Conservation (phyloP, 2,888 invertebrate genomes). For the Margaritifera margaritifera region DNA sequence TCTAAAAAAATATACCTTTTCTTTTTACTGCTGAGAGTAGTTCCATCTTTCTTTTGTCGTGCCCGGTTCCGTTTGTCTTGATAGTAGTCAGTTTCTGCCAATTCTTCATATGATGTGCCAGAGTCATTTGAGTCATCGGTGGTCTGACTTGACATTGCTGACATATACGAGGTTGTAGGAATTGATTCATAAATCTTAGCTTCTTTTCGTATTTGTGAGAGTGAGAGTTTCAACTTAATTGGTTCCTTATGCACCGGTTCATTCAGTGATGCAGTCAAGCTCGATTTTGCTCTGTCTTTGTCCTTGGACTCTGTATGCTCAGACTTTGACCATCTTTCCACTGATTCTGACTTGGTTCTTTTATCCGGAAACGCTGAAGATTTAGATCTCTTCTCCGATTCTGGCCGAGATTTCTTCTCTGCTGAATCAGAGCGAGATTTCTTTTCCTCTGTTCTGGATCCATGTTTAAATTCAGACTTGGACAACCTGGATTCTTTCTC, state of each 20-base stretch:
- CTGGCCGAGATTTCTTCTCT: slow-evolving; percentile 14
- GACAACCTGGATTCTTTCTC: slow-evolving; percentile 8
- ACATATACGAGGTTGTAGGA: neutral
- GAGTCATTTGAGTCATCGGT: slow-evolving; percentile 29
- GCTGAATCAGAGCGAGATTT: slow-evolving; percentile 5
- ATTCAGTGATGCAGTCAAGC: slow-evolving; percentile 6
- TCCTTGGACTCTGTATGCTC: slow-evolving; percentile 13
- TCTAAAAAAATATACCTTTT: slow-evolving; percentile 25
- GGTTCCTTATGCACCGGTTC: slow-evolving; percentile 39
- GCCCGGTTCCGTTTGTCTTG: slow-evolving; percentile 17
- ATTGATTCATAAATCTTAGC: no score
- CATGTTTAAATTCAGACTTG: slow-evolving; percentile 14
- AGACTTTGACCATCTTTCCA: slow-evolving; percentile 8
- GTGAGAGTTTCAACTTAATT: slow-evolving; percentile 35
- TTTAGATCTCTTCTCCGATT: slow-evolving; percentile 21
- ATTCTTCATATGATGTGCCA: slow-evolving; percentile 22
- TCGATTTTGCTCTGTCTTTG: slow-evolving; percentile 21
- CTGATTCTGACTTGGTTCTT: slow-evolving; percentile 3
- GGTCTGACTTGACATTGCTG: slow-evolving; percentile 12
- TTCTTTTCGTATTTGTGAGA: slow-evolving; percentile 25
- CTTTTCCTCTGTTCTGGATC: slow-evolving; percentile 8
- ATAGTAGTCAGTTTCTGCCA: slow-evolving; percentile 14
- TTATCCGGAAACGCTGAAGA: slow-evolving; percentile 28
- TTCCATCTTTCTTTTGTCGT: slow-evolving; percentile 32
- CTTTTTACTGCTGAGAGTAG: slow-evolving; percentile 29